Percentiles rank a stretch among this genome's conserved stretches.
phyloP scores from a whole-genome alignment of 2,888 invertebrate species.

The Drosophila picticornis region DNA sequence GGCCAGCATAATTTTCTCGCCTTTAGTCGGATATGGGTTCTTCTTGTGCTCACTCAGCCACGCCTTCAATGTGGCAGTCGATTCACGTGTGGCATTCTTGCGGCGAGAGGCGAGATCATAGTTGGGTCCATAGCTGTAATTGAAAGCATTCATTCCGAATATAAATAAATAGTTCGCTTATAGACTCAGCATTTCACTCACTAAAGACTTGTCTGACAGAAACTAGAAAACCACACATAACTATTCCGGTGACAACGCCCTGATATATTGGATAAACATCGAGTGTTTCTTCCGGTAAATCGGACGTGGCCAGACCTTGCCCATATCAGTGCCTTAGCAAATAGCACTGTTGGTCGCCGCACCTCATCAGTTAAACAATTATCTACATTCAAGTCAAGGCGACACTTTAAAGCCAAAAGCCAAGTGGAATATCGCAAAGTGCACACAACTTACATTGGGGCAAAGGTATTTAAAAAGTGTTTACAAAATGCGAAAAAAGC shows the following conservation, averaged over 20 bases:
- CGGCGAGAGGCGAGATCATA: conserved; percentile 97
- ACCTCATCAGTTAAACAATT: conserved; percentile 47
- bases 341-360: conserved; percentile 40
- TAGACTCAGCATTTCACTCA: neutral
- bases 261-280: conserved; percentile 35
- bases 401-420: conserved; percentile 18
- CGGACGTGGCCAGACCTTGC: conserved; percentile 4
- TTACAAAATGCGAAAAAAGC: neutral
- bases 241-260: conserved; percentile 36
- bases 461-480: neutral
- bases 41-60: conserved; percentile 99
- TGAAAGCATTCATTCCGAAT: conserved; percentile 11
- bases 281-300: conserved; percentile 52
- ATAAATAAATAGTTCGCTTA: neutral
- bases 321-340: conserved; percentile 44
- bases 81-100: conserved; percentile 99
- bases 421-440: conserved; percentile 28
- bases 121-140: conserved; percentile 93
- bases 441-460: conserved; percentile 31
- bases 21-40: conserved; percentile 98
- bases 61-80: conserved; percentile 98
- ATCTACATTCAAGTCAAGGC: conserved; percentile 18
- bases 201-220: conserved; percentile 22
- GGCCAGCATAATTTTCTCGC: conserved; percentile 97
- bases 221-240: neutral